phyloP scores from a whole-genome alignment of 2,888 invertebrate genomes.

The Notodonta ziczac region DNA sequence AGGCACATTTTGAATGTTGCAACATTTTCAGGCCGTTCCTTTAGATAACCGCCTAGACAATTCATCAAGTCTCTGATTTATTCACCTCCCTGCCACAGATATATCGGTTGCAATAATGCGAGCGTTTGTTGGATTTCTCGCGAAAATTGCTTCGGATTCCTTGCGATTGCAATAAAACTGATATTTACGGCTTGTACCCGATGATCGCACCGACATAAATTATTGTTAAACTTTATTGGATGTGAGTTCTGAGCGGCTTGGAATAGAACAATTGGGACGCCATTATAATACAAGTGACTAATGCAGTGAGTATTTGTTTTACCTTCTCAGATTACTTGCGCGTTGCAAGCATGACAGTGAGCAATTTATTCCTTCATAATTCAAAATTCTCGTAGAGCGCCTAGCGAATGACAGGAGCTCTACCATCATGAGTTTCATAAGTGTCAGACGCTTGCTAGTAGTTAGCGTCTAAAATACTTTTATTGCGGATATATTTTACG shows the following conservation, averaged over 20 bases:
- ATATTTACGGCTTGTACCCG: conserved; percentile 52
- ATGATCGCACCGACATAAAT: conserved; percentile 55
- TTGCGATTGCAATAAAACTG: conserved; percentile 50
- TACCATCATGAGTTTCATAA: too few relatives aligned
- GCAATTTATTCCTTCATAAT: too few relatives aligned
- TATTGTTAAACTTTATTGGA: conserved; percentile 46
- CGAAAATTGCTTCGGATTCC: conserved; percentile 58
- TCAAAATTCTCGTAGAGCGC: too few relatives aligned
- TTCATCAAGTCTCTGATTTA: background rate
- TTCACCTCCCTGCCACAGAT: background rate
- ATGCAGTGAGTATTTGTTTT: background rate
- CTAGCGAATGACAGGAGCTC: too few relatives aligned
- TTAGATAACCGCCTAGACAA: background rate
- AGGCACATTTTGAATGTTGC: too few relatives aligned
- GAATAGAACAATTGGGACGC: conserved; percentile 15
- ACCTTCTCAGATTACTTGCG: too few relatives aligned
- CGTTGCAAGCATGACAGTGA: too few relatives aligned
- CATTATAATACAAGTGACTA: background rate
- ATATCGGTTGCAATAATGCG: conserved; percentile 15
- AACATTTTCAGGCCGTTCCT: too few relatives aligned
- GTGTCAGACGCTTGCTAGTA: too few relatives aligned
- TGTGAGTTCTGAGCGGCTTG: conserved; percentile 33
- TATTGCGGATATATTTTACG: too few relatives aligned
- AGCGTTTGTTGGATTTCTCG: conserved; percentile 51
- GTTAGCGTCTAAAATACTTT: too few relatives aligned